Base-by-base conservation (phyloP, 30 jellyfish, hydroid and myxozoan species). In the Aurelia sp. region DNA sequence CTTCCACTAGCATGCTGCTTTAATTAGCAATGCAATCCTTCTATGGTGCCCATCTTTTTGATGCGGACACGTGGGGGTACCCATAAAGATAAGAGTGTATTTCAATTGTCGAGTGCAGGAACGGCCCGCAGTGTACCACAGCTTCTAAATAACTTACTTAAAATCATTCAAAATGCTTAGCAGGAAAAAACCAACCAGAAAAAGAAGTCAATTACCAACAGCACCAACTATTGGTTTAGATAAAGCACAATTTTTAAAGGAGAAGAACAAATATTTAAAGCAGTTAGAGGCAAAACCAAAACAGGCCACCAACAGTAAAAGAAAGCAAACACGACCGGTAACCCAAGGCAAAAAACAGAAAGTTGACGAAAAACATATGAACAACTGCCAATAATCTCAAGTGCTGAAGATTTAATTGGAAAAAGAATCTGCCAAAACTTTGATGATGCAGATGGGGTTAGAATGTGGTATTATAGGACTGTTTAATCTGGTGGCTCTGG, bases 321-420 rank as follows among this genome's bases (percentile, higher is more conserved):
- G 67, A 57, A 57, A 57, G 38, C 35, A 71, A 41, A 8, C 5
- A 35, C 8, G 38, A 4, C 33, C n/a, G 18, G 27, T 20, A 20
- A 71, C 27, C 17, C 38, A 71, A 12, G 82, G 82, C 4, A 71
- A 38, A 18, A 71, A 71, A 71, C n/a, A 41, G 33, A 71, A 38
- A 41, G 38, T 33, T 13, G 82, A 38, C 38, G 31, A 71, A 13
- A 19, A 48, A 38, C 18, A 16, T 33, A 20, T 17, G n/a, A 58
- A 47, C 12, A 30, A 13, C 22, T 75, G 40, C 86, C 86, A 41
- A 41, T 53, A 17, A 41, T 57, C 11, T n/a, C 84, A n/a, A 10
- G 21, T 5, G 72, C 85, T 15, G 63, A 60, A 17, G 89, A 78
- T 60, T 78, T 62, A 15, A 61, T 57, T 9, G 89, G 89, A 13